Conservation (phyloP, 2,797 vertebrate species). For the Anisognathus igniventris region DNA sequence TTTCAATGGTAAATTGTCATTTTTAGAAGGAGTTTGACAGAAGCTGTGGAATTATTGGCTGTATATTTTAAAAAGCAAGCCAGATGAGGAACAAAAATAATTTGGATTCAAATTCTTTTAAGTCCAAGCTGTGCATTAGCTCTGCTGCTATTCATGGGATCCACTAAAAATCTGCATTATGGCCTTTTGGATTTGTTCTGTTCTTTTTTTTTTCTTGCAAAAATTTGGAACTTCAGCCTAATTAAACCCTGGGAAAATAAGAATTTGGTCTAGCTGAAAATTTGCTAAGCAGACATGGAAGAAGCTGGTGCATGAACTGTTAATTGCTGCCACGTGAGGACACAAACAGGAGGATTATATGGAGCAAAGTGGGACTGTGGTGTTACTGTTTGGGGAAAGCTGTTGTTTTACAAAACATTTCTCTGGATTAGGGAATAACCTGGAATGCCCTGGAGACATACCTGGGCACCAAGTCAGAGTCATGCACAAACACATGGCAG, state of each 20-base stretch:
- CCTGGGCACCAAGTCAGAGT: constrained; percentile 82
- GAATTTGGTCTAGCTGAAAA: not conserved
- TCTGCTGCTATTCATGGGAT: not conserved
- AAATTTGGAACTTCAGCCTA: not conserved
- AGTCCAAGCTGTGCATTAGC: not conserved
- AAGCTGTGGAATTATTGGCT: not conserved
- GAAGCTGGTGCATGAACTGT: not conserved
- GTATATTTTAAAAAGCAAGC: not conserved
- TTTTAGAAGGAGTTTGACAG: constrained; percentile 10
- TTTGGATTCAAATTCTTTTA: not conserved
- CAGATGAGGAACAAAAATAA: constrained; percentile 1
- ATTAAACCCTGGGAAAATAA: not conserved
- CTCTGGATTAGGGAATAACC: not conserved
- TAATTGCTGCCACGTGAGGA: not conserved
- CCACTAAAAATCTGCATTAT: not conserved
- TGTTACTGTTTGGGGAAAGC: not conserved
- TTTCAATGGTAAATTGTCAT: not conserved
- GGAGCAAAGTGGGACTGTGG: not conserved
- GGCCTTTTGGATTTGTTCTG: not conserved
- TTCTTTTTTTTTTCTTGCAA: not conserved
- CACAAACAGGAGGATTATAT: not conserved
- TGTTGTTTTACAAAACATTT: not conserved
- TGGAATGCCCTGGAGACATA: constrained; percentile 62
- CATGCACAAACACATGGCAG: constrained; percentile 78
- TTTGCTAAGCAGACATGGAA: not conserved